These are phyloP conservation scores for Scalopus aquaticus DNA, from an alignment of 2,113 vertebrate species.

Conservation along the genomic window DNA sequence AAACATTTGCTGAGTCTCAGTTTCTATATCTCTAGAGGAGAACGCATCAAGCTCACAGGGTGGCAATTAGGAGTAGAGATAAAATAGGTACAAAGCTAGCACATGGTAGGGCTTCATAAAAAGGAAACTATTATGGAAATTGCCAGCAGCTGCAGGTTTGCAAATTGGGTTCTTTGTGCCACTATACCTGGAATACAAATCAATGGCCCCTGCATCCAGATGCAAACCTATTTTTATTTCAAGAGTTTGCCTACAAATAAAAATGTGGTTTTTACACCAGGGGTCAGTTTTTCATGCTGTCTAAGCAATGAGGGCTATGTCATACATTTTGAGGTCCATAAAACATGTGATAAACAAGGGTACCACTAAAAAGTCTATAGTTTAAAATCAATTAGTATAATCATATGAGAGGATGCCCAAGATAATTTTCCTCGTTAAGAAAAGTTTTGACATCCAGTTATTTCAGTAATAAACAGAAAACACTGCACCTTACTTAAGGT, in stretches of 20 bases:
- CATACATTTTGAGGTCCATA: neutral
- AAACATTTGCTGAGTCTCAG: neutral
- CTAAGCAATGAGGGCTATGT: neutral
- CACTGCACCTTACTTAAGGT: slow-evolving; percentile 13
- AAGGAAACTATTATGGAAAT: slow-evolving; percentile 30
- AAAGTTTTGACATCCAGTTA: slow-evolving; percentile 27
- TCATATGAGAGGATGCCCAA: neutral
- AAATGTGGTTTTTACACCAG: neutral
- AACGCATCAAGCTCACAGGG: neutral
- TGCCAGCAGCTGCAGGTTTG: neutral
- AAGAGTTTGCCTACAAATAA: neutral
- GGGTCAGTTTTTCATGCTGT: neutral
- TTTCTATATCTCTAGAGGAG: neutral
- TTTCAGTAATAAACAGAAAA: slow-evolving; percentile 3
- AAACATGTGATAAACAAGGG: neutral
- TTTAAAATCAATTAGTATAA: slow-evolving; percentile 16
- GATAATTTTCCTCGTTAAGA: neutral
- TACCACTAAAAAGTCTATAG: neutral
- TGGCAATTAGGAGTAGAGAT: neutral
- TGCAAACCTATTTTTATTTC: slow-evolving; percentile 32
- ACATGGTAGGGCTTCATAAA: neutral
- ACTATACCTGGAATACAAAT: slow-evolving; percentile 2
- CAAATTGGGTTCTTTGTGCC: neutral
- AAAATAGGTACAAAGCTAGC: neutral
- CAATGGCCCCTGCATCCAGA: neutral